These are phyloP conservation scores for Lerema accius DNA, from an alignment of 1,140 invertebrate species.

Conservation along the genomic window DNA sequence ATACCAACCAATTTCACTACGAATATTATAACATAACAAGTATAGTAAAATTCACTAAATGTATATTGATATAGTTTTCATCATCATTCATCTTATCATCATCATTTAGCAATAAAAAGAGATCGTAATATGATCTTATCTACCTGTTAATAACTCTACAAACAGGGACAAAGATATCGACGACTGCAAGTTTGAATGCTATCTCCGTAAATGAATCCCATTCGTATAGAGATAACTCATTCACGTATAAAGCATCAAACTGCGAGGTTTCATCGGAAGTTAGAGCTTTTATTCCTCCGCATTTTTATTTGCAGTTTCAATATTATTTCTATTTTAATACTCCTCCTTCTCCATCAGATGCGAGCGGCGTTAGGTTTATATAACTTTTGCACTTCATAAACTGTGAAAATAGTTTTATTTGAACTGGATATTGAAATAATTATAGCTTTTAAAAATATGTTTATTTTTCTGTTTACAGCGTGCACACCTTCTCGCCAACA, in stretches of 20 bases:
- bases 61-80: no score
- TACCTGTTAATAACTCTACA: slow-evolving; percentile 34
- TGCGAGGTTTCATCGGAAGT: slow-evolving; percentile 29
- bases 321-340: slow-evolving; percentile 32
- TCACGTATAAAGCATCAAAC: slow-evolving; percentile 23
- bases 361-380: slow-evolving; percentile 7
- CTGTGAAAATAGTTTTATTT: slow-evolving; percentile 5
- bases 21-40: no score
- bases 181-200: slow-evolving; percentile 64
- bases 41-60: no score
- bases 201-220: slow-evolving; percentile 69
- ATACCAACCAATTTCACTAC: no score
- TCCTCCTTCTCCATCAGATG: not conserved
- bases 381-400: not conserved
- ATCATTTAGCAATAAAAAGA: no score
- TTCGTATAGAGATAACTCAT: slow-evolving; percentile 44
- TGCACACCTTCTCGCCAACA: no score
- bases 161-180: slow-evolving; percentile 64
- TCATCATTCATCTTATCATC: no score
- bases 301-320: slow-evolving; percentile 30
- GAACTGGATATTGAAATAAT: not conserved
- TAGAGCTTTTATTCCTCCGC: slow-evolving; percentile 24
- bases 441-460: not conserved
- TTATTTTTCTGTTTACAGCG: no score
- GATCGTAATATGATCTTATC: no score